Conservation (phyloP, 2,888 invertebrate genomes). For the Heliconius aoede region DNA sequence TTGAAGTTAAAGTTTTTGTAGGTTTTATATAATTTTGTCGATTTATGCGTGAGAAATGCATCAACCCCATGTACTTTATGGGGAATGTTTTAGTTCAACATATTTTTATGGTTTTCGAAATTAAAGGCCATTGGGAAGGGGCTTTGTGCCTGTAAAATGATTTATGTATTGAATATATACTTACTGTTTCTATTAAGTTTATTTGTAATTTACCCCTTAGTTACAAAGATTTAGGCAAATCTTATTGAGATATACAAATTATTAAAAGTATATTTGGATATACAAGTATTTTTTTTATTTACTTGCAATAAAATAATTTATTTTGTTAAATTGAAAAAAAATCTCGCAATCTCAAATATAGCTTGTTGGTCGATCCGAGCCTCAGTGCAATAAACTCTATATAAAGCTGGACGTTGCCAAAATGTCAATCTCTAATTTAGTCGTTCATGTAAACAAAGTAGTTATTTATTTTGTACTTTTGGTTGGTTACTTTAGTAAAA, state of each 20-base stretch:
- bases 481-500: background rate
- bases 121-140: slow-evolving; percentile 21
- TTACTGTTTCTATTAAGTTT: slow-evolving; percentile 15
- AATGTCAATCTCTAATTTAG: background rate
- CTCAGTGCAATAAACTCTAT: background rate
- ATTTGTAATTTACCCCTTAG: slow-evolving; percentile 5
- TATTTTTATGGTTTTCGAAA: slow-evolving; percentile 38
- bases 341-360: background rate
- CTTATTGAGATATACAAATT: background rate
- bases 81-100: slow-evolving; percentile 33
- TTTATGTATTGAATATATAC: slow-evolving; percentile 4
- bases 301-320: too few relatives aligned
- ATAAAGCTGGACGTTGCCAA: background rate
- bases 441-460: background rate
- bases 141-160: slow-evolving; percentile 24
- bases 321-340: too few relatives aligned
- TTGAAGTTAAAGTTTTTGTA: background rate
- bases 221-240: background rate
- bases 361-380: background rate
- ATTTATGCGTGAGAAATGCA: slow-evolving; percentile 34
- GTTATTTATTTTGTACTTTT: too few relatives aligned
- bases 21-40: slow-evolving; percentile 20
- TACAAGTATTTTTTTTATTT: too few relatives aligned
- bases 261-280: background rate
- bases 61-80: slow-evolving; percentile 26